Evolutionary conservation across 2,113 vertebrate genomes (phyloP).

Genomic region (pig (Sus scrofa)): T2T-Sscrofa CM000827.6:64422501-64423000

Average conservation of each 20-base stretch:
- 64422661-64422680: background rate
- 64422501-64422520: fast-evolving
- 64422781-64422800: background rate
- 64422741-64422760: slow-evolving; percentile 40
- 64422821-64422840: slow-evolving; percentile 24
- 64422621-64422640: background rate
- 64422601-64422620: background rate
- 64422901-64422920: background rate
- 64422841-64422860: background rate
- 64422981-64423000: background rate
- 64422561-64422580: background rate
- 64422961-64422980: background rate
- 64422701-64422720: background rate
- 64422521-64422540: background rate
- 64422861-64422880: background rate
- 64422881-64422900: background rate
- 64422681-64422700: slow-evolving; percentile 15
- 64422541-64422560: background rate
- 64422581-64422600: background rate
- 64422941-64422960: background rate
- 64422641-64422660: background rate
- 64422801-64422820: background rate
- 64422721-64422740: slow-evolving; percentile 63
- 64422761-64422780: background rate
- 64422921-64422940: fast-evolving